Base-by-base conservation (phyloP, 2,797 vertebrate species). In the Rhodeus uyekii region DNA sequence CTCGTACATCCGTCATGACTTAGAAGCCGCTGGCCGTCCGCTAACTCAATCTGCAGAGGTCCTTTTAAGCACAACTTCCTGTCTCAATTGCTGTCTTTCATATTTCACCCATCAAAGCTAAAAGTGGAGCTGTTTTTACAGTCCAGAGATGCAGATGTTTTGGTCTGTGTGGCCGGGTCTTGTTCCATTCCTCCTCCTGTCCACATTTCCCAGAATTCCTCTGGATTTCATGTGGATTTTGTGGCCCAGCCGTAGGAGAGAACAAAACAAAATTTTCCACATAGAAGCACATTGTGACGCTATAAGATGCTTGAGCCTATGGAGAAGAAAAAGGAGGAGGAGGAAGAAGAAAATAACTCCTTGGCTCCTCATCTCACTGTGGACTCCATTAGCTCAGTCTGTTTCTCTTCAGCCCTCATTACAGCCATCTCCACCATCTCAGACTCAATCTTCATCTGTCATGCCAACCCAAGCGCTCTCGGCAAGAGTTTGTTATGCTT, bases 1-100 rank as follows among this genome's bases (percentile, higher is more conserved):
- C 94, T 93, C 89, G 92, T 92, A 93, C 93, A 94, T 94, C 94
- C 93, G 93, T 95, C 93, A 92, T 90, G 90, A 88, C 91, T 93
- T 92, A 91, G 67, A 80, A 82, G 78, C 69, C 58, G 55, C 82
- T 86, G 90, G 86, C 89, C 65, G 80, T 90, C 92, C 92, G 88
- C 91, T 92, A 92, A 90, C 90, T 91, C 73, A 7, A 83, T 58
- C 75, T 83, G 81, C 63, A 76, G 73, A 82, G 63, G 73, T 82
- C 38, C 80, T 76, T 82, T 82, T 48, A 76, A 76, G 72, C 63
- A 29, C 73, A 68, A 14, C 69, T 86, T 88, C 85, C 85, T 85
- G 83, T 83, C 85, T 86, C 75, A 22, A 50, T 42, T 73, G 80
- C 76, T 12, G 76, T 78, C 82, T 61, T 86, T 81, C 53, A 84